phyloP scores from a whole-genome alignment of 1,140 invertebrate species.

The Phenacoccus solenopsis region DNA sequence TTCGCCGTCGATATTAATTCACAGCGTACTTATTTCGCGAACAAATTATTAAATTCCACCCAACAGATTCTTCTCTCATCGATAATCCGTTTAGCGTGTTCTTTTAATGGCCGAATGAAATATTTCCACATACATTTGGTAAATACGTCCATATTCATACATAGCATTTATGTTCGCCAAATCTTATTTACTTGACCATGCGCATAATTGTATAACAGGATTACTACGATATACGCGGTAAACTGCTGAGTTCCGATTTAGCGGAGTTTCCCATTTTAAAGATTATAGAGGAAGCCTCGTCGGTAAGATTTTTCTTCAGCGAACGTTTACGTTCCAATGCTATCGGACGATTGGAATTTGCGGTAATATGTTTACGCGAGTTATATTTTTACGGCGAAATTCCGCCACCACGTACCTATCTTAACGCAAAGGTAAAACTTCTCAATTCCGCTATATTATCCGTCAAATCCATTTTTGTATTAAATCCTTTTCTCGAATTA shows the following conservation, averaged over 20 bases:
- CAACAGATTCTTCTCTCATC: neutral
- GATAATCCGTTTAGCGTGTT: neutral
- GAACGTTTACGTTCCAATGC: neutral
- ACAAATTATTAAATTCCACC: neutral
- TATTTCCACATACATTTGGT: neutral
- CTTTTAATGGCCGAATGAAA: neutral
- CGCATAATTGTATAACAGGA: neutral
- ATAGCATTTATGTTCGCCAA: neutral
- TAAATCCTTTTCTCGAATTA: no score
- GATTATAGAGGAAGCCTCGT: neutral
- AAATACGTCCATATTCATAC: neutral
- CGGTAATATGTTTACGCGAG: no score
- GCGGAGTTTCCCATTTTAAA: neutral
- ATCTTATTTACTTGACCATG: constrained; percentile 2
- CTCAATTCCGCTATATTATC: no score
- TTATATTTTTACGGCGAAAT: no score
- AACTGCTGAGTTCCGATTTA: neutral
- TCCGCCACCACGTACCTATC: no score
- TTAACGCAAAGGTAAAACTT: no score
- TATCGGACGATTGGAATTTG: no score
- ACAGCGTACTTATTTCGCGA: neutral
- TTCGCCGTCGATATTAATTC: no score
- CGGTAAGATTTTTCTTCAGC: neutral
- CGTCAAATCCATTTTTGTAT: no score
- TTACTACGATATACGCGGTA: neutral